These are phyloP conservation scores for Julus scandinavius DNA, from an alignment of 2,888 invertebrate genomes.

Conservation along the genomic window DNA sequence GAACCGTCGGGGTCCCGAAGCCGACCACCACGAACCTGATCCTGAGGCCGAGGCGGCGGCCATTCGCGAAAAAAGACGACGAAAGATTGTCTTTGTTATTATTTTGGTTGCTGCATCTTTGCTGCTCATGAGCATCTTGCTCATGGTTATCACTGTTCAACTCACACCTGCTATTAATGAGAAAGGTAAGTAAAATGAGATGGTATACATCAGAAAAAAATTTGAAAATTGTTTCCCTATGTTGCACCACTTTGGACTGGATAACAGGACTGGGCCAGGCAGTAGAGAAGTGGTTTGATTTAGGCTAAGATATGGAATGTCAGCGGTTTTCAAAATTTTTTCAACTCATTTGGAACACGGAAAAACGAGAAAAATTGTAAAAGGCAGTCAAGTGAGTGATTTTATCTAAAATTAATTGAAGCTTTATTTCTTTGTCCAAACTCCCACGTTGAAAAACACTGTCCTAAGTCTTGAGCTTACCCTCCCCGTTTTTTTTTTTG, in stretches of 20 bases:
- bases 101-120: conserved; percentile 59
- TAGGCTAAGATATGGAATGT: too few relatives aligned
- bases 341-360: too few relatives aligned
- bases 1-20: not conserved
- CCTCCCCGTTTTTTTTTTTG: too few relatives aligned
- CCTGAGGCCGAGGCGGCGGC: conserved; percentile 39
- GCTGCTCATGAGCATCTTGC: conserved; percentile 59
- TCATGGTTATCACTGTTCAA: conserved; percentile 59
- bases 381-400: too few relatives aligned
- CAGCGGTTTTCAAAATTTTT: too few relatives aligned
- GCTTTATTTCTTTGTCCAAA: too few relatives aligned
- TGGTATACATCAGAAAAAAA: not conserved
- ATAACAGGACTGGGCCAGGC: not conserved
- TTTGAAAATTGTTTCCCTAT: too few relatives aligned
- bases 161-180: conserved; percentile 60
- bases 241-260: not conserved
- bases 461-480: too few relatives aligned
- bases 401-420: too few relatives aligned
- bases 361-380: too few relatives aligned
- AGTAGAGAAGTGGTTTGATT: too few relatives aligned
- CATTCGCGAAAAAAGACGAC: conserved; percentile 55
- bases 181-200: conserved; percentile 58
- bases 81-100: conserved; percentile 59
- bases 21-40: not conserved
- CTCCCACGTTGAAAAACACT: too few relatives aligned